These are phyloP conservation scores for Caradrina kadenii DNA, from an alignment of 2,888 invertebrate genomes.

Conservation along the genomic window DNA sequence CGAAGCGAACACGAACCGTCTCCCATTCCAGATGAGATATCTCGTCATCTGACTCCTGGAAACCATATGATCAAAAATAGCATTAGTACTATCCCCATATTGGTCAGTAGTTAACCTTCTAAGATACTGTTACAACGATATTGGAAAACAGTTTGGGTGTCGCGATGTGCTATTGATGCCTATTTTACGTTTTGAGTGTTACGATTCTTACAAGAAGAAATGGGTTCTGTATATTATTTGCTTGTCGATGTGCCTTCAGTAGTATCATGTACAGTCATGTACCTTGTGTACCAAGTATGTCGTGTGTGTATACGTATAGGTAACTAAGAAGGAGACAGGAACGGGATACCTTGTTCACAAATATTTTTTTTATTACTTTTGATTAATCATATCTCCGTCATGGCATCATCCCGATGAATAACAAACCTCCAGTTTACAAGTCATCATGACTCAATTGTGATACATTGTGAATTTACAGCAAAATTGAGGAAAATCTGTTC, in stretches of 20 bases:
- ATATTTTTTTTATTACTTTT: not conserved
- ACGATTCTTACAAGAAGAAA: not conserved
- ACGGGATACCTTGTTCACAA: not conserved
- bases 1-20: constrained; percentile 97
- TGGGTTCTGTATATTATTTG: too few relatives aligned
- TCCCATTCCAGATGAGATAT: constrained; percentile 99
- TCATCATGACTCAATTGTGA: constrained; percentile 4
- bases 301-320: too few relatives aligned
- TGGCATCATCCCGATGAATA: constrained; percentile 18
- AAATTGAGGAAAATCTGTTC: constrained; percentile 32
- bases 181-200: not conserved
- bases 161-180: not conserved
- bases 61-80: constrained; percentile 45
- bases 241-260: not conserved
- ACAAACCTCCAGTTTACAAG: constrained; percentile 10
- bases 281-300: too few relatives aligned
- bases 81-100: not conserved
- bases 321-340: not conserved
- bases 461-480: not conserved
- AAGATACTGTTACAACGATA: not conserved
- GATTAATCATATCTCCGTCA: constrained; percentile 8
- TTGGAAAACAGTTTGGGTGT: not conserved
- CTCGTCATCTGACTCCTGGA: constrained; percentile 96
- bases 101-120: not conserved
- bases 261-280: too few relatives aligned